Conservation (phyloP, 2,888 invertebrate species). For the Dromius quadrimaculatus region DNA sequence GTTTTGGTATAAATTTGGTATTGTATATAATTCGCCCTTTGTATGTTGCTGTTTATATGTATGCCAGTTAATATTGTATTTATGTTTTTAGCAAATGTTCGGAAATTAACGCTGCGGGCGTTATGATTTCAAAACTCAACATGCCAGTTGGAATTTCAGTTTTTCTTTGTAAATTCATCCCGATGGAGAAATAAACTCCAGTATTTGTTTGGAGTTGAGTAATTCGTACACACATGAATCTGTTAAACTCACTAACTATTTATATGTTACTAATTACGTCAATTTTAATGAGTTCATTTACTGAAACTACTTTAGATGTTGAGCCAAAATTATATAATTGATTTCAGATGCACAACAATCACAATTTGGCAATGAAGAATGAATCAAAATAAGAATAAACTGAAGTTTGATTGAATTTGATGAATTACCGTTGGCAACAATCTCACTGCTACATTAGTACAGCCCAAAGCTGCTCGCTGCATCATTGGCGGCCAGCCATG, state of each 20-base stretch:
- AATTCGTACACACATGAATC: no score
- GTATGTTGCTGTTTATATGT: slow-evolving; percentile 35
- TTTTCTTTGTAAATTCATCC: not conserved
- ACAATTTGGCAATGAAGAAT: slow-evolving; percentile 28
- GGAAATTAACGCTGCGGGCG: slow-evolving; percentile 32
- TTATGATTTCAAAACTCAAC: slow-evolving; percentile 21
- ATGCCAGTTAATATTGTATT: slow-evolving; percentile 23
- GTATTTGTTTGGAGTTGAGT: not conserved
- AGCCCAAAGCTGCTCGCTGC: no score
- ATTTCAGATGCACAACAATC: slow-evolving; percentile 40
- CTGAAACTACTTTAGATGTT: slow-evolving; percentile 16
- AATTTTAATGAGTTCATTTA: no score
- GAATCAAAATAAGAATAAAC: slow-evolving; percentile 5
- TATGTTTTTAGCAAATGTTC: slow-evolving; percentile 41
- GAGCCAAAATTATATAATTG: slow-evolving; percentile 40
- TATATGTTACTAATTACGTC: no score
- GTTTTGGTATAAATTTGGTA: slow-evolving; percentile 38
- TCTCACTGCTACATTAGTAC: no score
- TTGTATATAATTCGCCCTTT: slow-evolving; percentile 42
- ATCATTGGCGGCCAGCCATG: no score
- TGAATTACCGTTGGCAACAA: no score
- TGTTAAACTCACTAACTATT: no score
- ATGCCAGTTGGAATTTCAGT: not conserved
- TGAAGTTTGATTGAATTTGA: no score
- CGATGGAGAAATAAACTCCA: slow-evolving; percentile 11